phyloP scores from a whole-genome alignment of 2,113 vertebrate genomes.

The Corythoichthys haematopterus region DNA sequence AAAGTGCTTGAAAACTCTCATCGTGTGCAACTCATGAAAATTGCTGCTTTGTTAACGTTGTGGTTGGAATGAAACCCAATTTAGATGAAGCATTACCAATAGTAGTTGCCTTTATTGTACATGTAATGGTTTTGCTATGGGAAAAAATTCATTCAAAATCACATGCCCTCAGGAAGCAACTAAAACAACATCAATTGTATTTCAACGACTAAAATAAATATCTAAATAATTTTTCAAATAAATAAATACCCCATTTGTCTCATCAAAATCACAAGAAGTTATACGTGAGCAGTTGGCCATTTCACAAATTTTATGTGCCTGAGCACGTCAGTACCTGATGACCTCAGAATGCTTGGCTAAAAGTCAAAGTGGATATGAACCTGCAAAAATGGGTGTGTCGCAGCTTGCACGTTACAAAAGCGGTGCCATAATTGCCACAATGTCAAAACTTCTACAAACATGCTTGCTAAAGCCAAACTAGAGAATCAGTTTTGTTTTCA shows the following conservation, averaged over 20 bases:
- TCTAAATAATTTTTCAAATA: too few relatives aligned
- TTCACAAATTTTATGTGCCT: constrained; percentile 23
- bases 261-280: too few relatives aligned
- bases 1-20: constrained; percentile 46
- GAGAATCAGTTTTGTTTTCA: too few relatives aligned
- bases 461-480: too few relatives aligned
- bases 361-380: constrained; percentile 20
- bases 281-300: background rate
- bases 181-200: background rate
- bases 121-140: background rate
- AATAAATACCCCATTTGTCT: too few relatives aligned
- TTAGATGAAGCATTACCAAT: constrained; percentile 22
- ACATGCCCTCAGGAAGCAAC: background rate
- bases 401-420: background rate
- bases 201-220: too few relatives aligned
- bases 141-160: background rate
- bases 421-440: background rate
- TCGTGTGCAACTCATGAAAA: constrained; percentile 38
- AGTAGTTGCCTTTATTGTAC: background rate
- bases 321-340: constrained; percentile 15
- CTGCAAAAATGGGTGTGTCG: constrained; percentile 3
- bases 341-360: constrained; percentile 5
- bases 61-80: constrained; percentile 5
- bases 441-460: too few relatives aligned
- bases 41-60: constrained; percentile 29